Base-by-base conservation (phyloP, 2,888 invertebrate species). In the Frankliniella fusca region DNA sequence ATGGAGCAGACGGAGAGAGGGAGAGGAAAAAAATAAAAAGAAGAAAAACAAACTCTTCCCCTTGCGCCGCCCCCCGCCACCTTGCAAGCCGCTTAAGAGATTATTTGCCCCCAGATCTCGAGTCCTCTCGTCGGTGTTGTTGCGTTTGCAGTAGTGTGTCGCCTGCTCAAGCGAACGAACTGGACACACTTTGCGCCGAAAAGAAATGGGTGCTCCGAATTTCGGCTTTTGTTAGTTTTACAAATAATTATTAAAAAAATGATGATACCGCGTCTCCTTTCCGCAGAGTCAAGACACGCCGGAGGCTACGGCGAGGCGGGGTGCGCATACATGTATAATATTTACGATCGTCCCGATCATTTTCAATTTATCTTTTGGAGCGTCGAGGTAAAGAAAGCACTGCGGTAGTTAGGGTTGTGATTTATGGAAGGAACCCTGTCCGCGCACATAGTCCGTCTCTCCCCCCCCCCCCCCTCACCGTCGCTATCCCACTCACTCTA, bases 351-450 rank as follows among this genome's bases (percentile, higher is more conserved):
- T 5, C 18, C 18, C 23, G 70, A 76, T 76, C 70, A 76, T 76
- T 76, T 76, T 76, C 70, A 76, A 76, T 76, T 76, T 76, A 76
- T 76, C 70, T 76, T 76, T 76, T 27, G n/a, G 23, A 27, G 27
- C 27, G 70, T 15, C 54, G 54, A 5, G 54, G 54, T 54, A 54
- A 76, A 76, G 70, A 76, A 76, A 76, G 27, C 70, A 27, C 70
- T 70, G 70, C 70, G 27, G 70, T 54, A 54, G 54, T 38, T 38
- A 38, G 38, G 38, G 38, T 61, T 15, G 20, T 61, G 61, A 61
- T 61, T 61, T 61, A 61, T n/a, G 61, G 61, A 18, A 2, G 38
- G 38, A 38, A 38, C 38, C 38, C 38, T 38, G 38, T 38, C 5
- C 38, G 38, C 38, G 38, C 38, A 38, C 38, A n/a, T n/a, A 38